Base-by-base conservation (phyloP, 2,113 vertebrate genomes). In the Eudyptes chrysolophus region DNA sequence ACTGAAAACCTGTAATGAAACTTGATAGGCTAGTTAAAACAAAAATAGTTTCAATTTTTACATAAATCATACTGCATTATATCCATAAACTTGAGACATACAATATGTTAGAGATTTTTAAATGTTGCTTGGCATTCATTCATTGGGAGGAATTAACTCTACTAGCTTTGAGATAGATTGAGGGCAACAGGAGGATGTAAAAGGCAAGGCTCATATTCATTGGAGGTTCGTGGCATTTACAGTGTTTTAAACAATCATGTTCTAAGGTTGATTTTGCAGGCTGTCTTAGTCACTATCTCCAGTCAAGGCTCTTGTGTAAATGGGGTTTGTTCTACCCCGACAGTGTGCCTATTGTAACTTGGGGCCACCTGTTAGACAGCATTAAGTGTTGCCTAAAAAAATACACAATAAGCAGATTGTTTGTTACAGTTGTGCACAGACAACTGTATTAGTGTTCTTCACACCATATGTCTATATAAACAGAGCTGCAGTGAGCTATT, bases 361-460 rank as follows among this genome's bases (percentile, higher is more conserved):
- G 44, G 90, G 62, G 87, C 92, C 97, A 97, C 98, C 97, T 98
- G 98, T 98, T 97, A 88, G 93, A 49, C 86, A 91, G 90, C 61
- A 83, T 95, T 86, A 95, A 97, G 96, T 97, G 96, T 87, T 82
- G 95, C 95, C 96, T 89, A 92, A 82, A 90, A 90, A 89, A 95
- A 93, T 95, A 82, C 85, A 98, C 97, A 98, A 96, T 97, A 72
- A 75, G 96, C 97, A 96, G 96, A 97, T 96, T 98, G 97, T 97
- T 88, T 94, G 92, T 96, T 97, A 90, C 97, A 98, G 94, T 97
- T 98, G 98, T 97, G 94, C 96, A 93, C 49, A 89, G 98, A 98
- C 98, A 98, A 97, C 97, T 98, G 97, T 94, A 93, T 96, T 87
- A 84, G 96, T 97, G 91, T 97, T 97, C 91, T 86, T 97, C 42